phyloP scores from a whole-genome alignment of 2,113 vertebrate genomes.

The Dromiciops gliroides region DNA sequence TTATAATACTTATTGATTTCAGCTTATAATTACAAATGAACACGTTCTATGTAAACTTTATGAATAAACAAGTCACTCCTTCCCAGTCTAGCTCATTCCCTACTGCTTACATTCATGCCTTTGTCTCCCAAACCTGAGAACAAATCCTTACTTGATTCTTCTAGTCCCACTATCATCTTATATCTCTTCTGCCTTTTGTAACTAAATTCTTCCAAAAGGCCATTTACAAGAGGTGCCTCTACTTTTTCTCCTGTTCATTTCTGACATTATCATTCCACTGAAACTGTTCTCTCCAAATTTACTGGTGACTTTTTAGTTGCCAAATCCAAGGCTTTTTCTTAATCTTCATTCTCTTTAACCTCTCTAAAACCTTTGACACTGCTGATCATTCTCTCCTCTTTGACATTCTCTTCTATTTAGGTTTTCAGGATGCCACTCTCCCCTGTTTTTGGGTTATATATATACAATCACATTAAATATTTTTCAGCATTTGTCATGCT shows the following conservation, averaged over 20 bases:
- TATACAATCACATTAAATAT: no score
- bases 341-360: neutral
- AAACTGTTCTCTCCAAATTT: neutral
- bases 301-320: neutral
- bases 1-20: no score
- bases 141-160: neutral
- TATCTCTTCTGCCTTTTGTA: neutral
- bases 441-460: no score
- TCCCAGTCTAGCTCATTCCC: neutral
- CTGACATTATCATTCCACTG: neutral
- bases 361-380: neutral
- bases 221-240: neutral
- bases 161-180: neutral
- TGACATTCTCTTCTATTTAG: no score
- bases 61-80: neutral
- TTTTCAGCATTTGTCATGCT: no score
- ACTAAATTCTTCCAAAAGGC: neutral
- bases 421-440: no score
- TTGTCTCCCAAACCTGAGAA: neutral
- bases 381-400: no score
- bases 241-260: neutral
- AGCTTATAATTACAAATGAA: no score
- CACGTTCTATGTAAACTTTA: no score
- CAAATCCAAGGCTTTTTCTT: neutral
- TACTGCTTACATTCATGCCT: neutral